phyloP scores from a whole-genome alignment of 2,888 invertebrate species.

The Sussaba pulchella region DNA sequence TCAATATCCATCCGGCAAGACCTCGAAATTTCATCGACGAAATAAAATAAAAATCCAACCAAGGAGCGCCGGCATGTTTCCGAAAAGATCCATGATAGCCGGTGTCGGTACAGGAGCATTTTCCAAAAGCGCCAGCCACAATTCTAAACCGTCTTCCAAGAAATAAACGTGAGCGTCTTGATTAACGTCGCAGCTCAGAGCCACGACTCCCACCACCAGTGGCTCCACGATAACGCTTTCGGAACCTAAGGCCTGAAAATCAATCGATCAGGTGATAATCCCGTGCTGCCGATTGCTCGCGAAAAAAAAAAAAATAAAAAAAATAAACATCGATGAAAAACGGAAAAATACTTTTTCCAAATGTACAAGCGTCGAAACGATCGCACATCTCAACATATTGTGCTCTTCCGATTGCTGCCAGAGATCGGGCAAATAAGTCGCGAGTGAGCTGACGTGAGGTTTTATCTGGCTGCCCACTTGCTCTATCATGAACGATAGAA shows the following conservation, averaged over 20 bases:
- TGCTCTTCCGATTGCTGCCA: constrained; percentile 96
- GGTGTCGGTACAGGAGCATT: constrained; percentile 88
- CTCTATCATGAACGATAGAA: constrained; percentile 95
- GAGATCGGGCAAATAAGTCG: constrained; percentile 93
- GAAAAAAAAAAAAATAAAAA: background rate
- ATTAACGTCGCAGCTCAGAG: constrained; percentile 91
- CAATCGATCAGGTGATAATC: background rate
- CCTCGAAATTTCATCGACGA: too few species aligned
- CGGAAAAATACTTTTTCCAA: constrained; percentile 90
- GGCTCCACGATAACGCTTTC: constrained; percentile 84
- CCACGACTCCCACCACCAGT: constrained; percentile 88
- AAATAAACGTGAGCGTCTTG: constrained; percentile 95
- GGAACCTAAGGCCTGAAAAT: constrained; percentile 84
- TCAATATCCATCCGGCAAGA: too few species aligned
- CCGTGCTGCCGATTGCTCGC: background rate
- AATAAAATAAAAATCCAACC: constrained; percentile 86
- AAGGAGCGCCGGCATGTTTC: constrained; percentile 90
- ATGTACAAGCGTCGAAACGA: constrained; percentile 94
- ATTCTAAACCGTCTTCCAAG: constrained; percentile 95
- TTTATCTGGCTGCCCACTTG: constrained; percentile 92
- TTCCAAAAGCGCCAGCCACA: constrained; percentile 95
- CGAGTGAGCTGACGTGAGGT: constrained; percentile 89
- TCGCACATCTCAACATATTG: constrained; percentile 96
- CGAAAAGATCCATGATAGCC: constrained; percentile 89
- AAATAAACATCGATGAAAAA: too few species aligned